These are phyloP conservation scores for Orchestes rusci DNA, from an alignment of 2,888 invertebrate genomes.

Conservation along the genomic window DNA sequence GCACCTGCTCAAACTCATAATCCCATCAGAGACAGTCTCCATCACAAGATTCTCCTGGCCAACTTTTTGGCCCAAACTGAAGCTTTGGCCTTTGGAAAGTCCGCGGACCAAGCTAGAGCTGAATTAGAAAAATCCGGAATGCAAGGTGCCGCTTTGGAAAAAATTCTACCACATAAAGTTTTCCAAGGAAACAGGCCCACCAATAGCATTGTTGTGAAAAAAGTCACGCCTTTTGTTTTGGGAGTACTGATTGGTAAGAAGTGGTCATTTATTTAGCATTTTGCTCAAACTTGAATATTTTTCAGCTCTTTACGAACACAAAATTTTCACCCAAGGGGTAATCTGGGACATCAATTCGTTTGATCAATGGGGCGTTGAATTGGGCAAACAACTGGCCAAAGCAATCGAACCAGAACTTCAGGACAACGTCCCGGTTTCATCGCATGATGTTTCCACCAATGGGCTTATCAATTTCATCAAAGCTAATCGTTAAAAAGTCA, in stretches of 20 bases:
- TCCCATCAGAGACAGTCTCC: conserved; percentile 68
- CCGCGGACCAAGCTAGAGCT: conserved; percentile 54
- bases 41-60: conserved; percentile 91
- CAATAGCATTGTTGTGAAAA: conserved; percentile 89
- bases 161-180: conserved; percentile 90
- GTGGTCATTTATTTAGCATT: not conserved
- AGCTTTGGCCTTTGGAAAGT: conserved; percentile 77
- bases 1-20: conserved; percentile 91
- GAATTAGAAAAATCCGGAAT: conserved; percentile 79
- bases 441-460: conserved; percentile 94
- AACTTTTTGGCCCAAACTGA: conserved; percentile 99
- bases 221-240: conserved; percentile 86
- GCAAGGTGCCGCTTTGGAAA: conserved; percentile 61
- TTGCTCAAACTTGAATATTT: conserved; percentile 21
- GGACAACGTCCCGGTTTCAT: conserved; percentile 55
- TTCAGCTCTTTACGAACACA: conserved; percentile 94
- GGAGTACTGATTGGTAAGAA: conserved; percentile 84
- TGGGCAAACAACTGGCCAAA: conserved; percentile 97
- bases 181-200: conserved; percentile 97
- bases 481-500: conserved; percentile 32
- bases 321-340: conserved; percentile 96
- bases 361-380: conserved; percentile 99
- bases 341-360: conserved; percentile 99
- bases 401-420: conserved; percentile 93
- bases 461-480: conserved; percentile 95